phyloP scores from a whole-genome alignment of 1,140 invertebrate genomes.

The Littorina saxatilis region DNA sequence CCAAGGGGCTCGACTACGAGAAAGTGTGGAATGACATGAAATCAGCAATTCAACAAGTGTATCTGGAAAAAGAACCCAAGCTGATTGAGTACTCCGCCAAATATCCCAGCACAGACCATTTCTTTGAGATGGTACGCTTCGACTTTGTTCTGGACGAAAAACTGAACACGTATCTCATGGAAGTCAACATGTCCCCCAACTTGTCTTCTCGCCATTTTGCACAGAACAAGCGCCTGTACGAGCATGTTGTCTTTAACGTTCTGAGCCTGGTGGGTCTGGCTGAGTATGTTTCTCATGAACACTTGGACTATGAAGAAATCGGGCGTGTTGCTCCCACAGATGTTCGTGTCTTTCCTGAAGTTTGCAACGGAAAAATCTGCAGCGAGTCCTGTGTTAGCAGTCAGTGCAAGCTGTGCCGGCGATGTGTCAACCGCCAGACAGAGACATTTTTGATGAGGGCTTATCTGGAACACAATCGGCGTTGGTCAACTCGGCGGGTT shows the following conservation, averaged over 20 bases:
- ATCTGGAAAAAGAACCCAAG: constrained; percentile 84
- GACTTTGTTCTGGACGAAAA: constrained; percentile 95
- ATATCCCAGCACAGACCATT: constrained; percentile 80
- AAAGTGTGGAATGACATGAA: constrained; percentile 90
- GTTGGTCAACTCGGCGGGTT: constrained; percentile 86
- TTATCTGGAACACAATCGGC: constrained; percentile 87
- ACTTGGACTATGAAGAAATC: constrained; percentile 75
- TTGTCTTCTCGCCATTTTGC: constrained; percentile 94
- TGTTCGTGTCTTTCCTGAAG: constrained; percentile 84
- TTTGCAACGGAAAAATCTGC: constrained; percentile 79
- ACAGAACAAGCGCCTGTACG: constrained; percentile 91
- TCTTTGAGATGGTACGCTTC: constrained; percentile 96
- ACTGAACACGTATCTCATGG: constrained; percentile 91
- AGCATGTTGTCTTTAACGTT: constrained; percentile 93
- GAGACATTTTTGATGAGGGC: constrained; percentile 81
- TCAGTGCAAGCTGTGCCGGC: constrained; percentile 87
- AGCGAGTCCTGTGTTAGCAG: constrained; percentile 21
- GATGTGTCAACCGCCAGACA: constrained; percentile 83
- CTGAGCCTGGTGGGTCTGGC: constrained; percentile 88
- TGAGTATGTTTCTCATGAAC: constrained; percentile 67
- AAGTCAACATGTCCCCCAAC: constrained; percentile 99
- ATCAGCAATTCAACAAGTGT: constrained; percentile 85
- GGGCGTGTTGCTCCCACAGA: constrained; percentile 89
- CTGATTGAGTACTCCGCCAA: constrained; percentile 71
- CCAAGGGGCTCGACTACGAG: constrained; percentile 82